Evolutionary conservation across 2,888 invertebrate species (phyloP).

Genomic region (Caenorhabditis sp.): DNA sequence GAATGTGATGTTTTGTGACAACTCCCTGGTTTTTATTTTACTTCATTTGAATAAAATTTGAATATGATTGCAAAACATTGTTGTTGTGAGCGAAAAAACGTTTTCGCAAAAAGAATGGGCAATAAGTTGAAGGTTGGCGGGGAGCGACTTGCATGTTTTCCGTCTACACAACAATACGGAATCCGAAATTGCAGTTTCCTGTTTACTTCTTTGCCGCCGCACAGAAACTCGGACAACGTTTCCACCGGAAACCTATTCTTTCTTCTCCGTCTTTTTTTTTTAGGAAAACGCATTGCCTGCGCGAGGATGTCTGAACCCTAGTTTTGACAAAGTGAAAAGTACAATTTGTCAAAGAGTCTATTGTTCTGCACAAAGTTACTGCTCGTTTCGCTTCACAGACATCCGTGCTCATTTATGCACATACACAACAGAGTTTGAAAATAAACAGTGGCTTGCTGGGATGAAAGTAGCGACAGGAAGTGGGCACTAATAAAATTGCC

Average conservation of each 20-base stretch:
- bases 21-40: slow-evolving; percentile 13
- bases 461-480: slow-evolving; percentile 18
- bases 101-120: neutral
- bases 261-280: neutral
- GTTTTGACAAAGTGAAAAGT: slow-evolving; percentile 28
- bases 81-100: slow-evolving; percentile 12
- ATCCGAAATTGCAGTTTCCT: slow-evolving; percentile 12
- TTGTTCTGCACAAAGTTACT: slow-evolving; percentile 37
- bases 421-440: slow-evolving; percentile 41
- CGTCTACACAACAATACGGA: slow-evolving; percentile 1
- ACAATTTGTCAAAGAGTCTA: slow-evolving; percentile 18
- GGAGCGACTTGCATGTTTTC: neutral
- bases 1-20: slow-evolving; percentile 44
- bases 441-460: slow-evolving; percentile 31
- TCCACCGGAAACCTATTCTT: slow-evolving; percentile 13
- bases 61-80: slow-evolving; percentile 37
- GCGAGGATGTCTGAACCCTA: slow-evolving; percentile 36
- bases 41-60: slow-evolving; percentile 47
- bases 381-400: slow-evolving; percentile 43
- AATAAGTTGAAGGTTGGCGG: neutral
- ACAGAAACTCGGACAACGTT: slow-evolving; percentile 5
- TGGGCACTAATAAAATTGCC: slow-evolving; percentile 41
- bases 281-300: neutral
- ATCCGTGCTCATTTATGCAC: slow-evolving; percentile 45
- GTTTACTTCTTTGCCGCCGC: slow-evolving; percentile 11